Evolutionary conservation across 2,797 vertebrate genomes (phyloP).

Genomic region (Synaphobranchus kaupii): DNA sequence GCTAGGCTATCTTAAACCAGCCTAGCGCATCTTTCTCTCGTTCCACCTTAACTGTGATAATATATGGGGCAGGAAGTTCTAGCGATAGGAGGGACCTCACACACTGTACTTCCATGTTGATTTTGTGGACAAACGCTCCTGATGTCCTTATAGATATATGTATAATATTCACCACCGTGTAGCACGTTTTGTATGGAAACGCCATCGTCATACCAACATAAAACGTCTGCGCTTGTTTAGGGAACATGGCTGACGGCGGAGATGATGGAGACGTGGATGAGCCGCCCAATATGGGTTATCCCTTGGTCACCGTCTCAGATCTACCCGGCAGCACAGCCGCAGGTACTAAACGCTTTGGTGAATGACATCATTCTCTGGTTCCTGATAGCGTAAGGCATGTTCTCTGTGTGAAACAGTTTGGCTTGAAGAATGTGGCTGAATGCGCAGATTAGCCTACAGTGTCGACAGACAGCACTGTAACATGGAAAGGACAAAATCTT

Average conservation of each 20-base stretch:
- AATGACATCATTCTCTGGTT: background rate
- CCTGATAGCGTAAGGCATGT: background rate
- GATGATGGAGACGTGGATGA: slow-evolving; percentile 10
- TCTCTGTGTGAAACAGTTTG: background rate
- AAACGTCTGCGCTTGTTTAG: background rate
- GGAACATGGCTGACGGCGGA: slow-evolving; percentile 25
- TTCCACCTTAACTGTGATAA: slow-evolving; percentile 30
- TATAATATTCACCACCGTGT: background rate
- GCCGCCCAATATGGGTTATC: slow-evolving; percentile 41
- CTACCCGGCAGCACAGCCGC: slow-evolving; percentile 63
- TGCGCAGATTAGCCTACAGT: background rate
- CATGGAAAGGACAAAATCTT: background rate
- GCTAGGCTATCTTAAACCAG: no score
- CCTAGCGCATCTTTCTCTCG: background rate
- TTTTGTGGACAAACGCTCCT: background rate
- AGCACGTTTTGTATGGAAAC: background rate
- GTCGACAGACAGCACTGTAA: background rate
- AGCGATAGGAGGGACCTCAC: slow-evolving; percentile 21
- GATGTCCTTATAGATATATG: background rate
- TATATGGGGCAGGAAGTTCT: slow-evolving; percentile 17
- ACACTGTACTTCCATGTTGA: slow-evolving; percentile 29
- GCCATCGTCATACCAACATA: background rate
- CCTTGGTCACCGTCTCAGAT: slow-evolving; percentile 67
- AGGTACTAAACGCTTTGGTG: slow-evolving; percentile 49
- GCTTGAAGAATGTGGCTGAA: background rate